Evolutionary conservation across 2,888 invertebrate species (phyloP), one percentile per base, ranked within the genome.

Genomic region (Saturnia japonica): DNA sequence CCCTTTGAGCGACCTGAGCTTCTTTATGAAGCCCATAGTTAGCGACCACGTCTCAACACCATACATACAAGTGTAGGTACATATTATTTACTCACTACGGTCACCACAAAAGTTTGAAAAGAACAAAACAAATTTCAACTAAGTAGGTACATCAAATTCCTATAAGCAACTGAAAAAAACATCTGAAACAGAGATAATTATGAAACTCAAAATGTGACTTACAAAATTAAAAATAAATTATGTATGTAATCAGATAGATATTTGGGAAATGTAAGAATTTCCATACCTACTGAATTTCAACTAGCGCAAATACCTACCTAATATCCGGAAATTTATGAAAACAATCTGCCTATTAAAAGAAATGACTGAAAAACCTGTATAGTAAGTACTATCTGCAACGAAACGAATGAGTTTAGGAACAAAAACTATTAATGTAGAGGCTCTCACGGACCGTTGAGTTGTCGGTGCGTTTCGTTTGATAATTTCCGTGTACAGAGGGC

Each of bases 381-480:
- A 84, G 83, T 83, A 34, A 34, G 3, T 6, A 34, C 88, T n/a
- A n/a, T 87, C 86, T 85, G 85, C 81, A 83, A 88, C 85, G 85
- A 86, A 88, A 88, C 85, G 82, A 80, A 81, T 76, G 88, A 88
- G 88, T 88, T 87, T 83, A 85, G 81, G 80, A 87, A 91, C 91
- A 91, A 93, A 92, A 93, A 92, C 92, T 92, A 91, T 91, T 89
- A 90, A 90, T 89, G 89, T 88, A 89, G 88, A 88, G 86, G 83
- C 88, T 87, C 87, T 89, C 87, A 86, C 92, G 88, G 90, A 80
- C 88, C 89, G 91, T 80, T 92, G 92, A 88, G 84, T 89, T 87
- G 89, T 89, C 87, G 87, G 90, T 91, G 90, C 88, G 90, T 91
- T 91, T 88, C 91, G 93, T 92, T 92, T 92, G 91, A 93, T 93